Base-by-base conservation (phyloP, 2,113 vertebrate genomes). In the Todiramphus saurophagus region DNA sequence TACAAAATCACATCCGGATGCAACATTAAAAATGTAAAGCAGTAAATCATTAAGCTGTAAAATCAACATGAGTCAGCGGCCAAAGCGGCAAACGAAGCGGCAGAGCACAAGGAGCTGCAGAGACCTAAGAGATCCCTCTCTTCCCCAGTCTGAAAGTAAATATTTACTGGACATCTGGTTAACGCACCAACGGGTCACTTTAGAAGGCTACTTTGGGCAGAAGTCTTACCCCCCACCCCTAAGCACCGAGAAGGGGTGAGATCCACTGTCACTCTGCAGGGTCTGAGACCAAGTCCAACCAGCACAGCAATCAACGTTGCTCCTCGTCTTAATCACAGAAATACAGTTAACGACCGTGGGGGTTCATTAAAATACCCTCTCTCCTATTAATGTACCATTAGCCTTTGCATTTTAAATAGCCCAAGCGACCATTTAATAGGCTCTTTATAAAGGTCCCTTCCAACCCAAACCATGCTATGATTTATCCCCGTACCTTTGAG, bases 41-140 rank as follows among this genome's bases (percentile, higher is more conserved):
- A 55, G 69, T 76, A 69, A 82, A 90, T 92, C 53, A 79, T 76
- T 60, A 60, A 89, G 66, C 80, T 4, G 5, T 44, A 92, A 95
- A 95, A 96, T 87, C 88, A 96, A 90, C 89, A 48, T 3, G 55
- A 90, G 80, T 43, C 86, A 53, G 90, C 41, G 81, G 83, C 43
- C 89, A 53, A 69, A 91, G 89, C 30, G 64, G 89, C 12, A 39
- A 89, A 72, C 41, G 3, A 66, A 82, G 73, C 39, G 41, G 73
- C 69, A 84, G 86, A 93, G 77, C 39, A 83, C 83, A 96, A 83
- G 53, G 58, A 84, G 33, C 58, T 94, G 43, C 16, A 28, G 79
- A 78, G 25, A 53, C 21, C 19, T 48, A 64, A 56, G 30, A 87
- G n/a, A 79, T 51, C 55, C 66, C 23, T 83, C 58, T 70, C 86